phyloP scores from a whole-genome alignment of 2,888 invertebrate species.

The Thera britannica region DNA sequence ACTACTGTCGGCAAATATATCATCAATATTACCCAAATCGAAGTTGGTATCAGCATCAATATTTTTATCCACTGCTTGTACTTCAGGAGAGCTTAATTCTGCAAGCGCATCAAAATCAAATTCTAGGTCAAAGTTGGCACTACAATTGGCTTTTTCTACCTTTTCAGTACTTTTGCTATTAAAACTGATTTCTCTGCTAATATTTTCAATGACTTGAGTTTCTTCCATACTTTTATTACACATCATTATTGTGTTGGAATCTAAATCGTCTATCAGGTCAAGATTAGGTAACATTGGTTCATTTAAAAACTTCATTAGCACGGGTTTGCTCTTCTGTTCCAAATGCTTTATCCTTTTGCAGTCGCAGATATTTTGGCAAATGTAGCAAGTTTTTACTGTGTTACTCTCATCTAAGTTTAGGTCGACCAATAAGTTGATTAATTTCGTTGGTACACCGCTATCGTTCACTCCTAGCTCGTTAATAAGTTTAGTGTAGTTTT shows the following conservation, averaged over 20 bases:
- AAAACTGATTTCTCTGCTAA: conserved; percentile 20
- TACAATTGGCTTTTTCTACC: conserved; percentile 39
- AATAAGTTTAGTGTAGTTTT: conserved; percentile 74
- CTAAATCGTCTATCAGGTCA: conserved; percentile 65
- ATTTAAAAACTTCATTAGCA: conserved; percentile 48
- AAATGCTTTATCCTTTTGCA: conserved; percentile 62
- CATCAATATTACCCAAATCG: conserved; percentile 75
- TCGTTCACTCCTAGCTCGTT: conserved; percentile 69
- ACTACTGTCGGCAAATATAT: conserved; percentile 66
- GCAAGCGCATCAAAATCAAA: conserved; percentile 55
- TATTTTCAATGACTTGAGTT: conserved; percentile 32
- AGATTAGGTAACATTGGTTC: conserved; percentile 63
- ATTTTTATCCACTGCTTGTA: conserved; percentile 30
- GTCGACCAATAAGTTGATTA: conserved; percentile 76
- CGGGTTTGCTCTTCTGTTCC: conserved; percentile 45
- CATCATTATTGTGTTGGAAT: conserved; percentile 53
- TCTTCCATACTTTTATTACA: conserved; percentile 47
- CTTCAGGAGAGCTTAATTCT: conserved; percentile 37
- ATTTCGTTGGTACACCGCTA: conserved; percentile 62
- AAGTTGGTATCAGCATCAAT: conserved; percentile 60
- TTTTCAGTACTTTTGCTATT: conserved; percentile 24
- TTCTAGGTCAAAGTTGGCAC: conserved; percentile 48
- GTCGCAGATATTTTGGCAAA: conserved; percentile 74
- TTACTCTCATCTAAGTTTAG: conserved; percentile 70
- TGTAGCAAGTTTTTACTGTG: conserved; percentile 61